A percentile compares a stretch with the other conserved stretches of the same genome.
phyloP scores from a whole-genome alignment of 2,113 vertebrate species.

The Colius striatus region DNA sequence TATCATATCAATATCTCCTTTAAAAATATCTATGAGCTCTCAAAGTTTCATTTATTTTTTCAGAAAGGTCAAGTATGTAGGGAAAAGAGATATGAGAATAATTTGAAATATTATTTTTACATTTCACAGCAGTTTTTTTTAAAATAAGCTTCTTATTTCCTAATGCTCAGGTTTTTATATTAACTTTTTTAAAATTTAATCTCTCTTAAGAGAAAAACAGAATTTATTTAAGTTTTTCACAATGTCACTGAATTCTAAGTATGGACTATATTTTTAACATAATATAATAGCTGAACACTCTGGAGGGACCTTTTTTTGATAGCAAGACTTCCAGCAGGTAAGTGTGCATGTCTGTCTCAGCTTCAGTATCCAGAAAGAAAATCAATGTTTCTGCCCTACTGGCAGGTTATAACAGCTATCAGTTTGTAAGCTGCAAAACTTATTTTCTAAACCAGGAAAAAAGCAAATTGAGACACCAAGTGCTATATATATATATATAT shows the following conservation, averaged over 20 bases:
- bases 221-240: not conserved
- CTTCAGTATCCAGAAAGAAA: not conserved
- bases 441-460: not conserved
- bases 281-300: not conserved
- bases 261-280: not conserved
- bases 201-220: not conserved
- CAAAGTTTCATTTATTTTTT: not conserved
- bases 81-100: not conserved
- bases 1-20: not conserved
- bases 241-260: not conserved
- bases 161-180: not conserved
- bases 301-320: not conserved
- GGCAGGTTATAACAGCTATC: not conserved
- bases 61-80: not conserved
- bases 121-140: not conserved
- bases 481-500: too few species aligned
- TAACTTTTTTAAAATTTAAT: not conserved
- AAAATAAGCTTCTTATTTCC: not conserved
- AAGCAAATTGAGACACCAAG: not conserved
- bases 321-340: not conserved
- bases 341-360: not conserved
- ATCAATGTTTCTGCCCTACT: not conserved
- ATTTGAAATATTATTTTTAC: not conserved
- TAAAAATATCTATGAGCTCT: not conserved
- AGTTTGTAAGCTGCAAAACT: not conserved